These are phyloP conservation scores for Neodiprion pinetum DNA, from an alignment of 1,140 invertebrate genomes.

Conservation along the genomic window DNA sequence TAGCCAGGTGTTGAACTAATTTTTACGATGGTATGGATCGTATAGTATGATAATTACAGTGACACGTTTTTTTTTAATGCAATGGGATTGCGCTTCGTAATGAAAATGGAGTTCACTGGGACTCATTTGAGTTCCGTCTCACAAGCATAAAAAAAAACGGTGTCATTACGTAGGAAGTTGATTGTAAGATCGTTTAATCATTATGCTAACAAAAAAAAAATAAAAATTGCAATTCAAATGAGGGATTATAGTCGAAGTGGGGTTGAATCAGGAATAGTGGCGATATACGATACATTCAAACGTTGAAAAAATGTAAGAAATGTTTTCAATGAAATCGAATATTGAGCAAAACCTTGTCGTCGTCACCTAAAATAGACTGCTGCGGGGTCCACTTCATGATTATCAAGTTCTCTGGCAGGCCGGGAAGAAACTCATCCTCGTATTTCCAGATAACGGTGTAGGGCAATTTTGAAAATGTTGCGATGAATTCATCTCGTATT, in stretches of 20 bases:
- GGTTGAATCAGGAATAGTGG: conserved; percentile 53
- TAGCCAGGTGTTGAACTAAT: too few species aligned
- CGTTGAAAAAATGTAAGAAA: not conserved
- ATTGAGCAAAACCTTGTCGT: not conserved
- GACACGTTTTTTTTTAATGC: too few species aligned
- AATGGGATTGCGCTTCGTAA: too few species aligned
- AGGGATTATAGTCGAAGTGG: conserved; percentile 46
- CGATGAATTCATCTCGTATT: conserved; percentile 48
- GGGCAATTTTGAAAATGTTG: conserved; percentile 56
- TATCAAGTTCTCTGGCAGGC: conserved; percentile 46
- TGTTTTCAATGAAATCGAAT: not conserved
- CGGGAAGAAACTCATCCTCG: conserved; percentile 15
- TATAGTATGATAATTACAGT: too few species aligned
- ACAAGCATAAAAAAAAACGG: too few species aligned
- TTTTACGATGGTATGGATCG: too few species aligned
- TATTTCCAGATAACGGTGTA: conserved; percentile 48
- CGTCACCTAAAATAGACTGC: conserved; percentile 44
- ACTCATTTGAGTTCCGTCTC: too few species aligned
- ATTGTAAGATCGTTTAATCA: too few species aligned
- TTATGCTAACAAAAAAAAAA: too few species aligned
- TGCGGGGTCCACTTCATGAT: conserved; percentile 55
- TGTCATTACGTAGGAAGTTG: too few species aligned
- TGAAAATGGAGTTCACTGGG: too few species aligned
- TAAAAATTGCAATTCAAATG: too few species aligned
- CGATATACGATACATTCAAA: not conserved